phyloP scores from a whole-genome alignment of 1,140 invertebrate genomes.

The Radopholus similis region DNA sequence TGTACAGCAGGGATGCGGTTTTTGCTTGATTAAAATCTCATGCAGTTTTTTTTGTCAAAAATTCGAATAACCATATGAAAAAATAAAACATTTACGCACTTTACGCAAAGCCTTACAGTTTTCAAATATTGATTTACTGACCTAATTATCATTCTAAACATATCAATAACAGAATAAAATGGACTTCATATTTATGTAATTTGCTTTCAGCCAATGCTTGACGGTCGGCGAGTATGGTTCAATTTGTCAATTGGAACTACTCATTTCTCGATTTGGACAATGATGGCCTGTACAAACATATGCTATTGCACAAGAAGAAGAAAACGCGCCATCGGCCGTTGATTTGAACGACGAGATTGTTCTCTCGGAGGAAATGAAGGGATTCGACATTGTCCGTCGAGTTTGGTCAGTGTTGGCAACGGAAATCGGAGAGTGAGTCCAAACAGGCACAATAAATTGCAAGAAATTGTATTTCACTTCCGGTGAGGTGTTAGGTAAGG shows the following conservation, averaged over 20 bases:
- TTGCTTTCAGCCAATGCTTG: too few species aligned
- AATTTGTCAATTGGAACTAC: slow-evolving; percentile 89
- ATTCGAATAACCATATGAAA: too few species aligned
- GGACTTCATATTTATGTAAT: too few species aligned
- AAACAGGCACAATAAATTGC: background rate
- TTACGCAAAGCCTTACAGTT: too few species aligned
- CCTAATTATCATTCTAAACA: too few species aligned
- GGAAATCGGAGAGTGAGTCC: slow-evolving; percentile 74
- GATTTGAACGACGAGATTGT: slow-evolving; percentile 46
- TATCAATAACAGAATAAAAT: too few species aligned
- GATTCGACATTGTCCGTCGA: slow-evolving; percentile 88
- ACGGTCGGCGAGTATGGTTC: too few species aligned
- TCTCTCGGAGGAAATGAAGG: slow-evolving; percentile 76
- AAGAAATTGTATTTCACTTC: background rate
- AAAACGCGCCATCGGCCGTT: slow-evolving; percentile 81
- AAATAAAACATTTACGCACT: too few species aligned
- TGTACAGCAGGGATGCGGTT: too few species aligned
- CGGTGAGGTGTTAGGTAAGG: slow-evolving; percentile 64
- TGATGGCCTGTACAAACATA: slow-evolving; percentile 89
- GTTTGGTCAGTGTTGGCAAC: slow-evolving; percentile 97
- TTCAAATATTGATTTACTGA: too few species aligned
- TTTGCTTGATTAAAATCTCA: too few species aligned
- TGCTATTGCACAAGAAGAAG: slow-evolving; percentile 93
- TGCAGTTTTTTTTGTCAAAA: too few species aligned
- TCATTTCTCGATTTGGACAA: slow-evolving; percentile 90